Percentiles rank a stretch among this genome's conserved stretches.
Evolutionary conservation across 1,140 invertebrate genomes (phyloP).

Genomic region (Trinorchestia longiramus): DNA sequence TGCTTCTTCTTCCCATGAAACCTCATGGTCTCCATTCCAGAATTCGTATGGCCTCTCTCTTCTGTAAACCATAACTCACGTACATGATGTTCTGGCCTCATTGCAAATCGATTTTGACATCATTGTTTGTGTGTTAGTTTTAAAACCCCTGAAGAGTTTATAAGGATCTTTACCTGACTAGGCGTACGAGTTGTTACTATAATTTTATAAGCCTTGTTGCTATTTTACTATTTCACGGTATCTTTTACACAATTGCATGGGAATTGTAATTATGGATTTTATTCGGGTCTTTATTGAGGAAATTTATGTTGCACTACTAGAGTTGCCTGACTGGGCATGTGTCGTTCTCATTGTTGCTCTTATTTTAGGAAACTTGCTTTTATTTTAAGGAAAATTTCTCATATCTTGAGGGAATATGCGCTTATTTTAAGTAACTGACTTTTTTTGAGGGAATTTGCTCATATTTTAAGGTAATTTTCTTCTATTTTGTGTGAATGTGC

Average conservation of each 20-base stretch:
- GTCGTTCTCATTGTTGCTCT: neutral
- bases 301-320: neutral
- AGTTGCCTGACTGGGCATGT: neutral
- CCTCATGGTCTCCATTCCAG: neutral
- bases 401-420: too few species aligned
- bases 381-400: too few species aligned
- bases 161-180: neutral
- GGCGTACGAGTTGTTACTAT: neutral
- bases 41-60: neutral
- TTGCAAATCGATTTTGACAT: neutral
- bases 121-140: neutral
- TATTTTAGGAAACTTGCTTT: too few species aligned
- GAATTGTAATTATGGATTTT: neutral
- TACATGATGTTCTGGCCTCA: too few species aligned
- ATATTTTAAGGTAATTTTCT: too few species aligned
- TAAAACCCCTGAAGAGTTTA: neutral
- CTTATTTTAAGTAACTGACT: too few species aligned
- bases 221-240: neutral
- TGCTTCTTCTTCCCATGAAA: too few species aligned
- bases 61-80: neutral
- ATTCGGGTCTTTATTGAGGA: neutral
- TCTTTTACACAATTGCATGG: neutral
- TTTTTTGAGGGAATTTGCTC: too few species aligned
- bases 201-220: neutral
- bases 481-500: too few species aligned